A percentile compares a stretch with the other conserved stretches of the same genome.
Evolutionary conservation across 1,140 invertebrate genomes (phyloP).

Genomic region (Pseudomyrmex flavicornis): DNA sequence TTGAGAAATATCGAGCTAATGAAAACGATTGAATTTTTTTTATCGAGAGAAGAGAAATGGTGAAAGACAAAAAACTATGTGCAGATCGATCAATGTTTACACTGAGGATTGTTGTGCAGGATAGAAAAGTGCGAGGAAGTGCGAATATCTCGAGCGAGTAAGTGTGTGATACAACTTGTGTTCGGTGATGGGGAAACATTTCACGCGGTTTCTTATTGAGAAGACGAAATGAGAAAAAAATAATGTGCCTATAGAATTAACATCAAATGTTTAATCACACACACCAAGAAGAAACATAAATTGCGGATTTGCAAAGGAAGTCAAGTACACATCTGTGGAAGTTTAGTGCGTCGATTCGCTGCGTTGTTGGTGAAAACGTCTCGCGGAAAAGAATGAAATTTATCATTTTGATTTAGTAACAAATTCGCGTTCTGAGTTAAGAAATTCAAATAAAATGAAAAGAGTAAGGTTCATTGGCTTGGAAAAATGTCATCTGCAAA

Average conservation of each 20-base stretch:
- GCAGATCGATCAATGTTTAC: background rate
- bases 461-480: background rate
- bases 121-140: background rate
- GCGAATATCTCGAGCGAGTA: background rate
- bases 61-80: background rate
- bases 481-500: constrained; percentile 1
- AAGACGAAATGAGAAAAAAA: background rate
- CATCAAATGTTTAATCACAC: constrained; percentile 4
- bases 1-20: background rate
- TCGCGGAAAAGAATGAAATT: background rate
- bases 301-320: background rate
- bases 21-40: background rate
- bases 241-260: background rate
- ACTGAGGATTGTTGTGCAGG: background rate
- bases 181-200: constrained; percentile 15
- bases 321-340: background rate
- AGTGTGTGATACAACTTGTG: background rate
- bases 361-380: background rate
- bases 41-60: background rate
- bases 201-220: background rate
- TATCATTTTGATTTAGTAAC: background rate
- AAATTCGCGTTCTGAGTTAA: background rate
- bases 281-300: background rate
- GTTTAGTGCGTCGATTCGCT: background rate
- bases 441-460: background rate